Evolutionary conservation across 1,140 invertebrate genomes (phyloP), one percentile per base, ranked within the genome.

Genomic region (Mesaphorura yosii): DNA sequence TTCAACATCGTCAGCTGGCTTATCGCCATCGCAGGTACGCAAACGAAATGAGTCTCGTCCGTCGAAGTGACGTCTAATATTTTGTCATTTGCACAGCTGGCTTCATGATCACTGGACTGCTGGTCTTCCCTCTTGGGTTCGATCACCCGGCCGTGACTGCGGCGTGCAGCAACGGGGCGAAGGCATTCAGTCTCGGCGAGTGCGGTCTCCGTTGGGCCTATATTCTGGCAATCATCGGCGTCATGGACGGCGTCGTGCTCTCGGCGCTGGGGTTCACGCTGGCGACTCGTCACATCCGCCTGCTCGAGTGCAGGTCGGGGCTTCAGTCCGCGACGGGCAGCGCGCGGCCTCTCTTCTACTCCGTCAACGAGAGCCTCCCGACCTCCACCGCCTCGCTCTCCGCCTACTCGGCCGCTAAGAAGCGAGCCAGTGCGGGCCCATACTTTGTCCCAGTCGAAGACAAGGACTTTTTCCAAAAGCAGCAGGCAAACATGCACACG

Each of bases 121-220:
- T 83, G 17, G 77, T 89, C n/a, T 97, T 86, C 75, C 93, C 94
- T 0, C 80, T 85, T 17, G 92, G 89, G 6, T 98, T 91, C 90
- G 83, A 88, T 65, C 79, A 88, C 14, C 73, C 79, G 1, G 72
- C 79, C 52, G 86, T 97, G 7, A 77, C 81, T 47, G 78, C 82
- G 58, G 85, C 94, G 1, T 98, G 94, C 66, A 90, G 90, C 0
- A 76, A 80, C 12, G 75, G 81, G 7, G 82, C 88, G 1, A 79
- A 78, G 60, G 77, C 78, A 28, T 93, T 84, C 67, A 74, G 77
- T 64, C 74, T 82, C 59, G 85, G 84, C 68, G 7, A 6, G n/a
- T 98, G 94, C 68, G 81, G 81, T 31, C 78, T 98, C 17, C 78
- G 91, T 58, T 98, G 94, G 94, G 91, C 91, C 1, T 95, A 90